These are phyloP conservation scores for Aelia acuminata DNA, from an alignment of 2,888 invertebrate species.

Conservation along the genomic window DNA sequence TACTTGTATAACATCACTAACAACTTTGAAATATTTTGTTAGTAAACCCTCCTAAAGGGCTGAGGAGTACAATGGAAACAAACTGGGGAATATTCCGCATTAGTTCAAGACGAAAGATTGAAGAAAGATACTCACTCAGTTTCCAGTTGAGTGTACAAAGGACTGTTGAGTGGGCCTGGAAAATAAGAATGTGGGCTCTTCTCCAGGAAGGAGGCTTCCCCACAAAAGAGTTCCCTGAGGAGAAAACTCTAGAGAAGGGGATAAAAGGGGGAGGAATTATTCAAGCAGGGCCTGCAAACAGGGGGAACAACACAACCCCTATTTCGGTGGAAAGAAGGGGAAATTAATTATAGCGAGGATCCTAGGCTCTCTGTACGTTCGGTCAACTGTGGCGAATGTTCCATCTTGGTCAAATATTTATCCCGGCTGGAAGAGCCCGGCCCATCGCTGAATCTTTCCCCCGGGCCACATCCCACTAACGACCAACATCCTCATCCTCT, in stretches of 20 bases:
- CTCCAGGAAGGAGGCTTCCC: not conserved
- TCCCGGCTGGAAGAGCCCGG: not conserved
- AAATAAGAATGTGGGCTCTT: conserved; percentile 45
- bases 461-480: not conserved
- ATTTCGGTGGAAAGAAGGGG: not conserved
- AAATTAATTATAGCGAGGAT: conserved; percentile 24
- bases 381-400: not conserved
- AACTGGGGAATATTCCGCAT: not conserved
- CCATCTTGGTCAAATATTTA: conserved; percentile 31
- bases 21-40: not conserved
- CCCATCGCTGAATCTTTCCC: not conserved
- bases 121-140: conserved; percentile 31
- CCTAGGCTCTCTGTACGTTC: not conserved
- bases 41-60: not conserved
- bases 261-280: conserved; percentile 29
- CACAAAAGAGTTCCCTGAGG: conserved; percentile 48
- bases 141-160: conserved; percentile 30
- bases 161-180: too few species aligned
- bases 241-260: conserved; percentile 16
- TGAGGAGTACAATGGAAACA: not conserved
- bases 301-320: conserved; percentile 28
- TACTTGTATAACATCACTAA: too few species aligned
- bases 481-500: not conserved
- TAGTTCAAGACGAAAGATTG: conserved; percentile 30
- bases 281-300: conserved; percentile 45